Percentiles rank a stretch among this genome's conserved stretches.
Evolutionary conservation across 2,797 vertebrate genomes (phyloP).

Genomic region (Lepilemur septentrionalis): DNA sequence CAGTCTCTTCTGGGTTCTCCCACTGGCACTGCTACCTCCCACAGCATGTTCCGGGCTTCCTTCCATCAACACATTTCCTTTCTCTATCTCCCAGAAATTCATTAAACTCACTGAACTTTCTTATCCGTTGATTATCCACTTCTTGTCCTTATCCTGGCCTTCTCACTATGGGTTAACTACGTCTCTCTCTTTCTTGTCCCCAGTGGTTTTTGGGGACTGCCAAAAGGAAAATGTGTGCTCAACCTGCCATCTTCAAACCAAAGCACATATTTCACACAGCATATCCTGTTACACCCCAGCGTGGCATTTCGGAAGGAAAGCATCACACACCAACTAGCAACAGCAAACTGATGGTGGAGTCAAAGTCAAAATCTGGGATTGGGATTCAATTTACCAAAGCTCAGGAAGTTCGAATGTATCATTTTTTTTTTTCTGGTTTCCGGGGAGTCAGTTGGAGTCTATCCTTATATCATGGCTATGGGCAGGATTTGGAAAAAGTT

Average conservation of each 20-base stretch:
- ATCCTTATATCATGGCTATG: background rate
- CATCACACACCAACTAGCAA: background rate
- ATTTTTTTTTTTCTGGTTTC: background rate
- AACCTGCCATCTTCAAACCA: background rate
- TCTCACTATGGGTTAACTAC: background rate
- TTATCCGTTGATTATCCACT: background rate
- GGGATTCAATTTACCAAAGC: background rate
- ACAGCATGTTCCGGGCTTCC: background rate
- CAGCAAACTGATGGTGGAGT: background rate
- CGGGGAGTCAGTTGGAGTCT: background rate
- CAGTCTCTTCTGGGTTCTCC: background rate
- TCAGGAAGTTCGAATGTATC: background rate
- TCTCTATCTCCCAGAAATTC: background rate
- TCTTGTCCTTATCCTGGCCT: background rate
- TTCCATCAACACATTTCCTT: background rate
- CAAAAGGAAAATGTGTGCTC: constrained; percentile 17
- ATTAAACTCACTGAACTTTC: background rate
- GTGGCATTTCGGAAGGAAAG: background rate
- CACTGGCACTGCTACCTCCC: background rate
- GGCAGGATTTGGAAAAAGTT: background rate
- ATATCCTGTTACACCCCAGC: background rate
- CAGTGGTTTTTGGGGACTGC: background rate
- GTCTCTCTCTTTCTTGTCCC: background rate
- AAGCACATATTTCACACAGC: background rate
- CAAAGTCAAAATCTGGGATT: constrained; percentile 2